Percentiles rank a stretch among this genome's conserved stretches.
These are phyloP conservation scores for Aythya baeri DNA, from an alignment of 2,113 vertebrate genomes.

Conservation along the genomic window DNA sequence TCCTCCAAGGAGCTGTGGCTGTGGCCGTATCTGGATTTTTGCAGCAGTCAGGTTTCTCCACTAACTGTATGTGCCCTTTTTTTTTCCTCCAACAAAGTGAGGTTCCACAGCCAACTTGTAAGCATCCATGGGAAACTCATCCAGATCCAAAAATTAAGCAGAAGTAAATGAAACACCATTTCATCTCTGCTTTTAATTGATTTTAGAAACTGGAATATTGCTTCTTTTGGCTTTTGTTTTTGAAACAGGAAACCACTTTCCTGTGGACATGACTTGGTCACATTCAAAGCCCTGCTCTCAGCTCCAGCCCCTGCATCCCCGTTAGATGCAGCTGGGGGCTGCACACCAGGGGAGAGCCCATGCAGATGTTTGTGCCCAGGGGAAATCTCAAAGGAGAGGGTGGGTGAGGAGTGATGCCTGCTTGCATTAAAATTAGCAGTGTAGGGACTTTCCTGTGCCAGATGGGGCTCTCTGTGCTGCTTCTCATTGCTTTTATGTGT, in stretches of 20 bases:
- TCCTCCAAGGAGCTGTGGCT: not conserved
- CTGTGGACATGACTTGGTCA: not conserved
- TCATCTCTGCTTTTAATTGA: not conserved
- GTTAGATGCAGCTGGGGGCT: not conserved
- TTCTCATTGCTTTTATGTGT: not conserved
- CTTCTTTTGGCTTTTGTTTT: not conserved
- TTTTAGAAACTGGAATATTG: not conserved
- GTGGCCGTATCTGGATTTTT: not conserved
- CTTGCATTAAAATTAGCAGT: not conserved
- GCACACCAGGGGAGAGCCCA: not conserved
- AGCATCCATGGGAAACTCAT: not conserved
- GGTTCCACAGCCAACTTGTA: not conserved
- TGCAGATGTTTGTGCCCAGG: not conserved
- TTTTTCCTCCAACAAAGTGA: not conserved
- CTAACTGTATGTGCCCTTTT: too few relatives aligned
- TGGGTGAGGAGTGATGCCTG: not conserved
- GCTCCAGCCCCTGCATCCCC: not conserved
- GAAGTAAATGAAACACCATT: not conserved
- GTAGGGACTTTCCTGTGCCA: not conserved
- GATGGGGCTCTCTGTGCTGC: not conserved
- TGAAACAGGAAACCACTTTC: not conserved
- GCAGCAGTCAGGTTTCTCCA: not conserved
- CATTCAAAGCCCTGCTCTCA: not conserved
- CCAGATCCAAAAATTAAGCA: not conserved
- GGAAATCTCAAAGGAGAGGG: not conserved